phyloP scores from a whole-genome alignment of 1,140 invertebrate genomes.

The Hestina assimilis region DNA sequence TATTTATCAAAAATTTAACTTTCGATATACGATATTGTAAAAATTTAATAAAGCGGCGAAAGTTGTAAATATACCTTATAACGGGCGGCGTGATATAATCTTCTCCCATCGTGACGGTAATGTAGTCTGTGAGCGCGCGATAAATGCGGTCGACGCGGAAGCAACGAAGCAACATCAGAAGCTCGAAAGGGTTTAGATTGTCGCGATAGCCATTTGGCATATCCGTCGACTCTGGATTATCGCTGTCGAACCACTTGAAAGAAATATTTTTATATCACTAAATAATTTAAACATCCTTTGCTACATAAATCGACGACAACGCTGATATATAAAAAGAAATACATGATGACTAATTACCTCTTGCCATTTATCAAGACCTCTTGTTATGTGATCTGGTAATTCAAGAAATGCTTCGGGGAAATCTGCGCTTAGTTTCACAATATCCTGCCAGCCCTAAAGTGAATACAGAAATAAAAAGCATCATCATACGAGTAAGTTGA shows the following conservation, averaged over 20 bases:
- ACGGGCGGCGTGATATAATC: slow-evolving; percentile 91
- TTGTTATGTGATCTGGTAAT: slow-evolving; percentile 83
- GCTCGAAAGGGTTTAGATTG: slow-evolving; percentile 83
- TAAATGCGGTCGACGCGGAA: slow-evolving; percentile 93
- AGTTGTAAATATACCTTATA: too few species aligned
- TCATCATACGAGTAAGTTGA: background rate
- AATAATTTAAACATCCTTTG: too few species aligned
- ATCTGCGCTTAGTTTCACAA: slow-evolving; percentile 84
- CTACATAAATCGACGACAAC: too few species aligned
- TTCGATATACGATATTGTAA: too few species aligned
- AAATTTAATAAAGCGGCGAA: too few species aligned
- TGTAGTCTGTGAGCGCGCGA: slow-evolving; percentile 87
- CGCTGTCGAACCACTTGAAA: slow-evolving; percentile 89
- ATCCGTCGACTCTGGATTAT: slow-evolving; percentile 84
- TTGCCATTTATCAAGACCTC: slow-evolving; percentile 83
- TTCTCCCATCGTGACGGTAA: slow-evolving; percentile 89
- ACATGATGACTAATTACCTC: slow-evolving; percentile 64
- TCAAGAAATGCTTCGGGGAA: slow-evolving; percentile 83
- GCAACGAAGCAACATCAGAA: slow-evolving; percentile 90
- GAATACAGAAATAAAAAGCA: too few species aligned
- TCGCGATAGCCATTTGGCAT: slow-evolving; percentile 85
- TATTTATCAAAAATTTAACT: too few species aligned
- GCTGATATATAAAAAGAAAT: background rate
- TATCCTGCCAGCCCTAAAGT: slow-evolving; percentile 91
- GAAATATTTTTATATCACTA: too few species aligned